These are phyloP conservation scores for Drosophila picticornis DNA, from an alignment of 2,888 invertebrate genomes.

Conservation along the genomic window DNA sequence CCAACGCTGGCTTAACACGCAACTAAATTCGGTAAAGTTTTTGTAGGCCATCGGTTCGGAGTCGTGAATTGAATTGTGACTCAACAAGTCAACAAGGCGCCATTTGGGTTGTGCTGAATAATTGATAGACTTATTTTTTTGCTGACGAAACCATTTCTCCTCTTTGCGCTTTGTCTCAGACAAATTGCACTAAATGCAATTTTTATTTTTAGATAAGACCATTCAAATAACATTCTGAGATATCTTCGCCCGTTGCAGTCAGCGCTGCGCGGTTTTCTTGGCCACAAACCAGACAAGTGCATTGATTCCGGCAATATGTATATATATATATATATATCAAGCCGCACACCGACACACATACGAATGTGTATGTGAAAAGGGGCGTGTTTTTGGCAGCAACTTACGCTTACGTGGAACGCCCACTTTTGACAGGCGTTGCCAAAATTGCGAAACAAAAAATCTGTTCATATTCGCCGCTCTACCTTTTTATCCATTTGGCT, in stretches of 20 bases:
- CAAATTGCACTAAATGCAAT: neutral
- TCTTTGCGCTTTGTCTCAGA: neutral
- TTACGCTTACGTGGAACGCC: neutral
- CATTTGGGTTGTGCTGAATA: conserved; percentile 2
- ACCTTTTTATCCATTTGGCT: neutral
- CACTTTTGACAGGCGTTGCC: conserved; percentile 4
- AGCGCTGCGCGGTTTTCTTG: neutral
- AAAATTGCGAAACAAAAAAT: neutral
- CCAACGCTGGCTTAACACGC: conserved; percentile 25
- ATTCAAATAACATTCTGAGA: neutral
- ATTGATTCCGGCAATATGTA: conserved; percentile 2
- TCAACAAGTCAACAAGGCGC: conserved; percentile 36
- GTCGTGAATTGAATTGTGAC: conserved; percentile 24
- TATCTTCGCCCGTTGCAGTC: neutral
- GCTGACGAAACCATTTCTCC: neutral
- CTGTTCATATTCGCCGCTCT: neutral
- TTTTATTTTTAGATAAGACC: neutral
- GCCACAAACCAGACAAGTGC: neutral
- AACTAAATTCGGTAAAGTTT: conserved; percentile 55
- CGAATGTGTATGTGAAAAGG: neutral
- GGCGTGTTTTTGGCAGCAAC: neutral
- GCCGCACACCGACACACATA: neutral
- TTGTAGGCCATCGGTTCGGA: conserved; percentile 40
- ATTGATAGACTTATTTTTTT: conserved; percentile 5
- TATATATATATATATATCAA: neutral